Base-by-base conservation (phyloP, 2,113 vertebrate genomes). In the Lontra canadensis region DNA sequence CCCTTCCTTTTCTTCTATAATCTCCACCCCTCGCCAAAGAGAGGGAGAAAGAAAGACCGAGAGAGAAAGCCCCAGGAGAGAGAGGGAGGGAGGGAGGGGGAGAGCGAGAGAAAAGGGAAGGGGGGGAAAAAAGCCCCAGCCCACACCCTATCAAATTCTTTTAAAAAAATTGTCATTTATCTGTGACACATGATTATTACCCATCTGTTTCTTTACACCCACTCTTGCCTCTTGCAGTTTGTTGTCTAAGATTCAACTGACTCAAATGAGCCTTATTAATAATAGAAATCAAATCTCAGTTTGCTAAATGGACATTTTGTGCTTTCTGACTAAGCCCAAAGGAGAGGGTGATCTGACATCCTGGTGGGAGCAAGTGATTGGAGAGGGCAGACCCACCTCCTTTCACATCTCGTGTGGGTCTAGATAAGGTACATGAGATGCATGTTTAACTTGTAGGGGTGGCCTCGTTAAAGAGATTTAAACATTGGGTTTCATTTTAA, bases 71-170 rank as follows among this genome's bases (percentile, higher is more conserved):
- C 73, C 25, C 73, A 44, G 17, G 57, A 65, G 55, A 63, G 39
- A 31, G 34, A 65, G 31, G 47, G 36, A 73, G 90, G 25, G 39
- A 17, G 29, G 34, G 36, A 31, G 82, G 7, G 42, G 47, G 34
- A 29, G 39, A 8, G 26, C 21, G 82, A 15, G 31, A 69, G 25
- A 55, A 7, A 78, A 47, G 15, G 42, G 71, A 18, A 61, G 20
- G 20, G 55, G 47, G 47, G 14, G 6, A 0, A 6, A 29, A 67
- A 61, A 87, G 47, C 34, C 39, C 61, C 71, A 79, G 71, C 95
- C 96, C 71, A 97, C 94, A 92, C 44, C 87, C 92, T 95, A 95
- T 94, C 96, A 90, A 85, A 96, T 97, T 88, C 85, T 91, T 92
- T 80, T 14, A 12, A 78, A 97, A 93, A 93, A 95, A 96, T 63